Conservation (phyloP, 2,888 invertebrate species). For the Physocephala rufipes region DNA sequence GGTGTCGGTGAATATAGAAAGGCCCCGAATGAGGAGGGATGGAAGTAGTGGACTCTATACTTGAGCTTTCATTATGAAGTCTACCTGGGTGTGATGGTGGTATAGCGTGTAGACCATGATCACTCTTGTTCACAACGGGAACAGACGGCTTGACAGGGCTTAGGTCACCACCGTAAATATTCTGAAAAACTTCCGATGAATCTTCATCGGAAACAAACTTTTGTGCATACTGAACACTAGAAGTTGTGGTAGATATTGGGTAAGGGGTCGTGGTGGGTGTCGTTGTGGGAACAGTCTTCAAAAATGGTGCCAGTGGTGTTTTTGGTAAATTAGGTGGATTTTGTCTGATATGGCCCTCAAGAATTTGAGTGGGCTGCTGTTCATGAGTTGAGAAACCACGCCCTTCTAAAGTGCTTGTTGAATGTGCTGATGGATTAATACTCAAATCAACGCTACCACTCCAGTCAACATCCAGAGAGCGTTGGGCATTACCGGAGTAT, state of each 20-base stretch:
- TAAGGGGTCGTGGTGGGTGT: slow-evolving; percentile 36
- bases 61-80: too few relatives aligned
- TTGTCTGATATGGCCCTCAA: slow-evolving; percentile 56
- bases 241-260: slow-evolving; percentile 29
- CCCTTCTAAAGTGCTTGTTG: not conserved
- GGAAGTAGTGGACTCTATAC: not conserved
- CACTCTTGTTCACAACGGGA: not conserved
- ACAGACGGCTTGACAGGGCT: slow-evolving; percentile 37
- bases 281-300: slow-evolving; percentile 33
- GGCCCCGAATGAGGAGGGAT: not conserved
- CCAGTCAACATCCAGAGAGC: slow-evolving; percentile 18
- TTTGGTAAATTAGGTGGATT: slow-evolving; percentile 57
- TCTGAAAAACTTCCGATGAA: slow-evolving; percentile 47
- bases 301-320: slow-evolving; percentile 56
- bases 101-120: not conserved
- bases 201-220: slow-evolving; percentile 55
- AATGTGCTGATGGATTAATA: slow-evolving; percentile 5
- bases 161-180: slow-evolving; percentile 41
- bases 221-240: slow-evolving; percentile 55
- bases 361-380: slow-evolving; percentile 36
- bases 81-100: too few relatives aligned
- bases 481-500: not conserved
- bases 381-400: not conserved
- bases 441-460: not conserved
- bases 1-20: not conserved